phyloP scores from a whole-genome alignment of 2,797 vertebrate species.

The Amniataba percoides region DNA sequence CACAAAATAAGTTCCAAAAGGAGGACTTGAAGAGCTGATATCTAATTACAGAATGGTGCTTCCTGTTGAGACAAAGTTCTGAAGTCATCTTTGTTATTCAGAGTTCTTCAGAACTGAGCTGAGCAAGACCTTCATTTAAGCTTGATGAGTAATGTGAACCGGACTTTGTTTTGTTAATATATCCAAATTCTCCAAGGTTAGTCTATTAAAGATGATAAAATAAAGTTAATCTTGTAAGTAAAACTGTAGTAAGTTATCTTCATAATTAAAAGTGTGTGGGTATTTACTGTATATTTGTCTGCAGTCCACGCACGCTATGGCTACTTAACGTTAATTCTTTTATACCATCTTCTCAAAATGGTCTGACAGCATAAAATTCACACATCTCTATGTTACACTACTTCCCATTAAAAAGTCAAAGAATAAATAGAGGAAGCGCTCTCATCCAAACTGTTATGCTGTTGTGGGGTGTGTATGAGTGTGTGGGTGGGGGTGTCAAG shows the following conservation, averaged over 20 bases:
- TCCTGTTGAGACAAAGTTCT: slow-evolving; percentile 12
- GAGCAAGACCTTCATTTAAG: not conserved
- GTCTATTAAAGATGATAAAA: not conserved
- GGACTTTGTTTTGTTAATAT: not conserved
- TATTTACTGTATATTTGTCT: not conserved
- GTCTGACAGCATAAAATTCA: too few species aligned
- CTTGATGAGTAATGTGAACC: not conserved
- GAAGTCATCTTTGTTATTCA: slow-evolving; percentile 12
- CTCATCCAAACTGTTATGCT: not conserved
- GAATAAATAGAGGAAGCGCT: too few species aligned
- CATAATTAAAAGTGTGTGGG: not conserved
- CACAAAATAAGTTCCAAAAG: slow-evolving; percentile 48
- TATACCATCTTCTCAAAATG: too few species aligned
- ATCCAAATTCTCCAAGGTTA: not conserved
- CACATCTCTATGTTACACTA: too few species aligned
- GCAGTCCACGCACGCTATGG: too few species aligned
- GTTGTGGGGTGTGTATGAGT: not conserved
- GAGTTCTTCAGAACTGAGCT: not conserved
- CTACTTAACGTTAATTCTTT: too few species aligned
- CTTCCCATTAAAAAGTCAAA: too few species aligned
- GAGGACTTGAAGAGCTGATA: slow-evolving; percentile 41
- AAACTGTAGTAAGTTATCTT: not conserved
- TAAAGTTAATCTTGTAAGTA: not conserved
- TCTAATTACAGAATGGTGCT: slow-evolving; percentile 1
- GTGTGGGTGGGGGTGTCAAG: slow-evolving; percentile 30